A percentile compares a stretch with the other conserved stretches of the same genome.
Evolutionary conservation across 2,113 vertebrate genomes (phyloP).

Genomic region (Delphinus delphis): DNA sequence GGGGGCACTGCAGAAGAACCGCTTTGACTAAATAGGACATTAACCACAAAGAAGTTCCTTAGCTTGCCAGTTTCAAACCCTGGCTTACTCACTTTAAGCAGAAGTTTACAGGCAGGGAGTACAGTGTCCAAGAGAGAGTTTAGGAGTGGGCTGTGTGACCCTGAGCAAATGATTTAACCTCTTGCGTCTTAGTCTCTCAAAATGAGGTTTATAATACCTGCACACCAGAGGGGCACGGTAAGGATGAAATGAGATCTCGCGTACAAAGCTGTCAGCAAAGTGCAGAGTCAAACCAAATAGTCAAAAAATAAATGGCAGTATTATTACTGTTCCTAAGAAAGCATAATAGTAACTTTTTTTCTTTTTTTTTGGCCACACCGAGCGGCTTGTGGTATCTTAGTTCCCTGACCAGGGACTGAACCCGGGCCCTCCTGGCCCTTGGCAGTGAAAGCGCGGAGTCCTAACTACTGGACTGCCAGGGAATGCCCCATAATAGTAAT

Average conservation of each 20-base stretch:
- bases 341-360: background rate
- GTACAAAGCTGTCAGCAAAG: background rate
- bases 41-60: background rate
- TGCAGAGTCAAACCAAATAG: background rate
- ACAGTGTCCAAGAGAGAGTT: background rate
- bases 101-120: background rate
- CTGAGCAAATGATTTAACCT: background rate
- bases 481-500: background rate
- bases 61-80: background rate
- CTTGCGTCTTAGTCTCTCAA: background rate
- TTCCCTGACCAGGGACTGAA: background rate
- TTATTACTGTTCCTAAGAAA: conserved; percentile 29
- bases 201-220: background rate
- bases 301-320: background rate
- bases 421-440: background rate
- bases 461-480: background rate
- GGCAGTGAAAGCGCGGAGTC: background rate
- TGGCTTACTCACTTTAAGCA: background rate
- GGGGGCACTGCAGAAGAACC: background rate
- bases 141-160: background rate
- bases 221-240: background rate
- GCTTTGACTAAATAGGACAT: background rate
- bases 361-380: background rate
- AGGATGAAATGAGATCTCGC: background rate
- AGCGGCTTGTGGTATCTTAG: background rate